Base-by-base conservation (phyloP, 1,140 invertebrate species). In the Homalodisca vitripennis region DNA sequence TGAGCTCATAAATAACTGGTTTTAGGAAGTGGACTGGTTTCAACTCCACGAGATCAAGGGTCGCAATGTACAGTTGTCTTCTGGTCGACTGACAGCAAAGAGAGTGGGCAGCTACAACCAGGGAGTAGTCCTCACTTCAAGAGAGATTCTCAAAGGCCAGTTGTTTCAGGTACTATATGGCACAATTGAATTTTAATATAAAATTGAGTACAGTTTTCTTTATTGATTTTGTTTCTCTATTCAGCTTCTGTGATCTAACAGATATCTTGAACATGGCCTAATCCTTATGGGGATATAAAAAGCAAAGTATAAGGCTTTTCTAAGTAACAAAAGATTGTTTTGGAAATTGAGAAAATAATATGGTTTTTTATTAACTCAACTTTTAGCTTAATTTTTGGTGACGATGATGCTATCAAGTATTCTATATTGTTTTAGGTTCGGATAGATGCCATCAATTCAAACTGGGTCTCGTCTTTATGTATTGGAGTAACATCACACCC, bases 381-480 rank as follows among this genome's bases (percentile, higher is more conserved):
- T n/a, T n/a, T n/a, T n/a, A n/a, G n/a, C n/a, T n/a, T n/a, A n/a
- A n/a, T n/a, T n/a, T n/a, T n/a, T n/a, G n/a, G n/a, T n/a, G n/a
- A n/a, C n/a, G n/a, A n/a, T n/a, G n/a, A n/a, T n/a, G n/a, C n/a
- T n/a, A n/a, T n/a, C n/a, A n/a, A n/a, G n/a, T n/a, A n/a, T n/a
- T n/a, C n/a, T n/a, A n/a, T n/a, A n/a, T n/a, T n/a, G n/a, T n/a
- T n/a, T n/a, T 80, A 91, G 86, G 83, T 94, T 13, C 84, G 85
- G 77, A 84, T 95, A 62, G 91, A 92, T 68, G 85, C 87, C 48
- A 74, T 92, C 1, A 91, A 92, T 75, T 79, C 85, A 53, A 84
- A 87, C 62, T 95, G 92, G 92, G 89, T 89, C 47, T 92, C 91
- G 0, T 92, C 90, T 1, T 78, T 94, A 1, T 84, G 89, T 66